Evolutionary conservation across 2,113 vertebrate genomes (phyloP), one percentile per base, ranked within the genome.

Genomic region (Vulpes vulpes): DNA sequence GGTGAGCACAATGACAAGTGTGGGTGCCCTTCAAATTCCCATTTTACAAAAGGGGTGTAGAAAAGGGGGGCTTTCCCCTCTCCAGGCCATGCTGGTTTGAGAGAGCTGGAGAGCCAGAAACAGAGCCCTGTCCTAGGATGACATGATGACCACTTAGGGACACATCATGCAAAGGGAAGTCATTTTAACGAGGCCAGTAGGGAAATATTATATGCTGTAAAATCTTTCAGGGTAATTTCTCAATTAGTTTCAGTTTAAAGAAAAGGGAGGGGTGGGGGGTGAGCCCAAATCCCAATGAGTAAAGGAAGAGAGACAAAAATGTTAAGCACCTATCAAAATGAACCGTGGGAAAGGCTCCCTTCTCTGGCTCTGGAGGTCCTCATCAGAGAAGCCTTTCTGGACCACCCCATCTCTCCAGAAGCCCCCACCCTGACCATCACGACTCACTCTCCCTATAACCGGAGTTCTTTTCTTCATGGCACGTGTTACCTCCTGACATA

Each of bases 181-280:
- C 30, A 67, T 20, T 57, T 23, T 15, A 20, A 7, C 12, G 19
- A 84, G 16, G 59, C 69, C 43, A 10, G 35, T 51, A 15, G n/a
- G 90, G 55, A 90, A 51, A 89, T 3, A 19, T 3, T 19, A 0
- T 1, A 35, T 9, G 65, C 5, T 57, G 51, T 20, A 17, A 82
- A 84, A 73, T n/a, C n/a, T 92, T 53, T 67, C 69, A 62, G 16
- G 25, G 30, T n/a, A 22, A 87, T 64, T 93, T 95, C 71, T 93
- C 55, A 79, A 32, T 65, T 25, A 53, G 35, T 14, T 74, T 95
- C 69, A 38, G n/a, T 32, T 78, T 51, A 32, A 86, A 74, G 80
- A 90, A 91, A 96, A 90, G 27, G 3, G 43, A 7, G 43, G 43
- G 43, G 43, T 43, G 43, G 64, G 53, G 15, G 27, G 19, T n/a